Base-by-base conservation (phyloP, 2,888 invertebrate species). In the Salpingus planirostris region DNA sequence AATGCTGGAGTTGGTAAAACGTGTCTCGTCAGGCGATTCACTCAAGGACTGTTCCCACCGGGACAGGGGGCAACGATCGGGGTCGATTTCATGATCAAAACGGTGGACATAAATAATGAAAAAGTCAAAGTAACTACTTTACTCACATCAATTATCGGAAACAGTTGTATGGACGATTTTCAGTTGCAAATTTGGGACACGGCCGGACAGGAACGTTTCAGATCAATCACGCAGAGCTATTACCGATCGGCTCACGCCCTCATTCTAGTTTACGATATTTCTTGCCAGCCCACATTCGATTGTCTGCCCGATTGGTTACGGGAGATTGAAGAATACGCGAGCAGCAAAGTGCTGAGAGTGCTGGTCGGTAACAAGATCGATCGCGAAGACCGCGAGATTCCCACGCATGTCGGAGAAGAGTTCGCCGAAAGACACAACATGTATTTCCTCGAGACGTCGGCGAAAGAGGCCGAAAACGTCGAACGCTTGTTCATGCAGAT, bases 1-100 rank as follows among this genome's bases (percentile, higher is more conserved):
- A 96, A 96, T 70, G 95, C 96, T 46, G 96, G 96, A 33, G 96
- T 97, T 44, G 96, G 97, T 12, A 97, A 97, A 68, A 97, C 96
- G 30, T 96, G 96, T 67, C 75, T 97, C 33, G 96, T 97, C 35
- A 74, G 96, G 44, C 76, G 96, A 54, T 97, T 97, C 64, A 97
- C 96, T 22, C 96, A 97, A 75, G 96, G 96, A 2, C 69, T 96
- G 27, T 97, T 97, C 68, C 96, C 96, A 29, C 95, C 95, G 15
- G 96, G 96, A 8, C 96, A 97, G 69, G 95, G 95, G 48, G 96
- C 96, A 33, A 97, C 96, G 2, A 97, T 97, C 55, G 96, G 96
- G 34, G 96, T 97, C 13, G 97, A 97, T 73, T 97, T 97, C 65
- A 95, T 97, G 95, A 96, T 97, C 42, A 97, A 97, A 71, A 95